Base-by-base conservation (phyloP, 2,888 invertebrate species). In the Melanostoma mellinum region DNA sequence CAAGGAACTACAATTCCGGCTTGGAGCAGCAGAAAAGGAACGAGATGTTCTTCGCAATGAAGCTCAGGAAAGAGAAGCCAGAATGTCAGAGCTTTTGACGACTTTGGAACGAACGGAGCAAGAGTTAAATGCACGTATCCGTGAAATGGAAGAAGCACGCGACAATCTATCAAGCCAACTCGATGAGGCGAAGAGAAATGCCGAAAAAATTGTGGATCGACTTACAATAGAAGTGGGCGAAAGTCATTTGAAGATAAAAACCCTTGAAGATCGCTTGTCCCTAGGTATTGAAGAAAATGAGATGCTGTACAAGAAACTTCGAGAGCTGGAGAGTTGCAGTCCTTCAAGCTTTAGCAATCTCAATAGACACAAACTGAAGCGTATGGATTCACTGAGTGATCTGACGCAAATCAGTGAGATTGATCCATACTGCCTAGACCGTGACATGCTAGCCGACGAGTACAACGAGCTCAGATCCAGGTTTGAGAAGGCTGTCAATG, bases 401-500 rank as follows among this genome's bases (percentile, higher is more conserved):
- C 93, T 97, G 44, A 95, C 96, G 5, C 96, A 96, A 87, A 93
- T 97, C 71, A 96, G 96, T 89, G 95, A 96, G 86, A 91, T 95
- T 73, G 95, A 96, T 91, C 92, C 96, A 1, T 95, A 94, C 86
- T 92, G 93, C 9, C 91, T 96, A 86, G 95, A 95, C 88, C 95
- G 95, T 86, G 95, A 95, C 87, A 94, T 94, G 87, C 92, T 97
- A 67, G 94, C 95, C 86, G 96, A 97, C 87, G 96, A 97, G 88
- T 97, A 96, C 89, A 93, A 94, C 48, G 96, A 97, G 87, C 91
- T 97, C 75, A 93, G 94, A 81, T 93, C 93, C 55, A 93, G 97
- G 73, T 97, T 97, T 88, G 94, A 96, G 87, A 96, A 96, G 89
- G 97, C 97, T 0, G 94, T 97, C 20, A 93, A 94, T 86, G 97